These are phyloP conservation scores for Atlantisia rogersi DNA, from an alignment of 2,113 vertebrate species.

Conservation along the genomic window DNA sequence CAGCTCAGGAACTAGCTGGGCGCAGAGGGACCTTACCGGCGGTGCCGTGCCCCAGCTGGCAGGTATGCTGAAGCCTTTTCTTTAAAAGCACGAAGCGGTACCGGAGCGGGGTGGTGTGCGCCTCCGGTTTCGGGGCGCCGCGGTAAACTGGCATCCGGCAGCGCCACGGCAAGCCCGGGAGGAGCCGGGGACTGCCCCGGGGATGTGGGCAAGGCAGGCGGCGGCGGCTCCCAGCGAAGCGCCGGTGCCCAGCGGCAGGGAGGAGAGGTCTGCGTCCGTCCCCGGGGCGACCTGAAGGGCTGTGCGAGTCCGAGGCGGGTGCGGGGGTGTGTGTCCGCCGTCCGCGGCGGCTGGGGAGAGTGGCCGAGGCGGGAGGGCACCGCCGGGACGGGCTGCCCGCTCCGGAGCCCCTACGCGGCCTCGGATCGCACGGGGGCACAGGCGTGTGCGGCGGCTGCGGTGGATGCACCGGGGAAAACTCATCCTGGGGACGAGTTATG, in stretches of 20 bases:
- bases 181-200: not conserved
- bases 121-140: no score
- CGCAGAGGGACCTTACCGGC: not conserved
- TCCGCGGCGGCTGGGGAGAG: not conserved
- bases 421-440: no score
- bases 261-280: not conserved
- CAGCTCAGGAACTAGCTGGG: no score
- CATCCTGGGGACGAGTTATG: not conserved
- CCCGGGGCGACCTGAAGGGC: not conserved
- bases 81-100: not conserved
- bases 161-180: not conserved
- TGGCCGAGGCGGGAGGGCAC: not conserved
- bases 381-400: not conserved
- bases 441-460: not conserved
- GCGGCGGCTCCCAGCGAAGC: not conserved
- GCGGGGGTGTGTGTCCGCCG: not conserved
- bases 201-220: not conserved
- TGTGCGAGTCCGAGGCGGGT: rapidly evolving
- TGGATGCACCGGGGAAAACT: not conserved
- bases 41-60: not conserved
- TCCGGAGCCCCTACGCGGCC: no score
- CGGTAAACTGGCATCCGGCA: no score
- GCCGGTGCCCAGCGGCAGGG: not conserved
- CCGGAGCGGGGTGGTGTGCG: no score
- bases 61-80: not conserved